Base-by-base conservation (phyloP, 2,113 vertebrate genomes). In the Salvelinus fontinalis region DNA sequence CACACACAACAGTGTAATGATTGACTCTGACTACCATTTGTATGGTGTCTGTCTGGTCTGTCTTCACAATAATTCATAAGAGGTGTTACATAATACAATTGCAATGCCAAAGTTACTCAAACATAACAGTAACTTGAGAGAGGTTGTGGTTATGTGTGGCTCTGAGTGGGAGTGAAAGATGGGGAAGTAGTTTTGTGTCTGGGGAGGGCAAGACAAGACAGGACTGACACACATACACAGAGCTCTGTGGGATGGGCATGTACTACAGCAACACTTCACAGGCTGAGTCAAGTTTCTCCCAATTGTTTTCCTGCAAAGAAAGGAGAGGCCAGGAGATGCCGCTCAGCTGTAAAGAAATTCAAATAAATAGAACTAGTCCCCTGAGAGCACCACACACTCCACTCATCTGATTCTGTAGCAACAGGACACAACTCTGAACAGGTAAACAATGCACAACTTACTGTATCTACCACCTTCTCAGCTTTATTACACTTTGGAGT, bases 291-390 rank as follows among this genome's bases (percentile, higher is more conserved):
- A 1, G 49, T 72, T 84, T 78, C 73, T 79, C 31, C 24, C 48
- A 67, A 70, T 72, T 80, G 71, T 84, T 81, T 79, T 59, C 79
- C 72, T 71, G 27, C 24, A 75, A 79, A 75, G 39, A 67, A 13
- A 29, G 67, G n/a, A 76, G 75, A 76, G 60, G 67, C 72, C 62
- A 5, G 9, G 44, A 77, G 14, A 31, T 39, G 1, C 22, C 27
- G 64, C 20, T 29, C 70, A 64, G 27, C 68, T 27, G 59, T 59
- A 71, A 68, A 78, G 31, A 16, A 69, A 64, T 3, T 27, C 39
- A 31, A 68, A 76, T 60, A 62, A 49, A 75, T 18, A 62, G 7
- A 49, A 51, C 44, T 57, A 16, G 49, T 3, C 22, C 54, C 70
- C 20, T 67, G 24, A 39, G 60, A 5, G 51, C 22, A 44, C 31